A percentile compares a stretch with the other conserved stretches of the same genome.
Conservation (phyloP, 2,888 invertebrate genomes). For the Amphimallon solstitiale region DNA sequence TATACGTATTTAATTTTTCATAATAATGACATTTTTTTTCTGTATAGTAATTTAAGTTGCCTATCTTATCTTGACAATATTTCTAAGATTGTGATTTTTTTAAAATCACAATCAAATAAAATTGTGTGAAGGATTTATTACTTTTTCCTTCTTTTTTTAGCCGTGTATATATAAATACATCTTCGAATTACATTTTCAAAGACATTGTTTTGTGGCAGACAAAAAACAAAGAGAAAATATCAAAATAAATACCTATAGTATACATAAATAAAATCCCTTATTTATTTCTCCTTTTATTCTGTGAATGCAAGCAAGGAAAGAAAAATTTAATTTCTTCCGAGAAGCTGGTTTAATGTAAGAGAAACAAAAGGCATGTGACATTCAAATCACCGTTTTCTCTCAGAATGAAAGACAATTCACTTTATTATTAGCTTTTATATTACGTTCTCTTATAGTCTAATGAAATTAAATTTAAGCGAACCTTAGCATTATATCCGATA, state of each 20-base stretch:
- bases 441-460: conserved; percentile 40
- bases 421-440: conserved; percentile 46
- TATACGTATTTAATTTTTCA: too few species aligned
- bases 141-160: too few species aligned
- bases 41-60: too few species aligned
- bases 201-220: background rate
- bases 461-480: conserved; percentile 45
- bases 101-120: too few species aligned
- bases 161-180: background rate
- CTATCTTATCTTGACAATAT: too few species aligned
- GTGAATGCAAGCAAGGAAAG: background rate
- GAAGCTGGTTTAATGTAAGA: conserved; percentile 34
- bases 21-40: too few species aligned
- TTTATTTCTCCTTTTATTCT: background rate
- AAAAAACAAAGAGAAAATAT: too few species aligned
- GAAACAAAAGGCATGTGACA: conserved; percentile 41
- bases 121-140: too few species aligned
- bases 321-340: conserved; percentile 16
- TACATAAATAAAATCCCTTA: background rate
- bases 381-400: conserved; percentile 42
- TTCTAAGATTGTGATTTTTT: too few species aligned
- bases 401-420: conserved; percentile 37
- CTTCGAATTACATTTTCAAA: background rate
- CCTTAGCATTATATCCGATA: conserved; percentile 39
- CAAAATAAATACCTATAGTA: background rate